These are phyloP conservation scores for Nephrotoma guestfalica DNA, from an alignment of 2,888 invertebrate genomes.

Conservation along the genomic window DNA sequence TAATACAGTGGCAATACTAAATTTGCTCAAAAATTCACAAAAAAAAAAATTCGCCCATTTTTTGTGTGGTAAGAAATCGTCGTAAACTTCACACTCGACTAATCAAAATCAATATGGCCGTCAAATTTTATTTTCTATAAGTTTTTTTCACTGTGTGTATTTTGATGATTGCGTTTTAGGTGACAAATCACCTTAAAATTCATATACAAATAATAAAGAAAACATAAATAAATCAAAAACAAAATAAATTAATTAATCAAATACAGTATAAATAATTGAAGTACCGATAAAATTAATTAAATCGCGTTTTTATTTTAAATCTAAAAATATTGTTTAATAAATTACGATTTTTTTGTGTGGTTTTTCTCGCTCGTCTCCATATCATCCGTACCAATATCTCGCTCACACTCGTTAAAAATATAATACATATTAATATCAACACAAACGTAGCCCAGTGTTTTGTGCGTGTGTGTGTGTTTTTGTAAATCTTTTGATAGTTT, in stretches of 20 bases:
- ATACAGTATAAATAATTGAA: neutral
- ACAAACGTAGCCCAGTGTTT: neutral
- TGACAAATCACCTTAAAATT: constrained; percentile 4
- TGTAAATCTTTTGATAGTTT: neutral
- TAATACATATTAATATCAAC: neutral
- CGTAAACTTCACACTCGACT: neutral
- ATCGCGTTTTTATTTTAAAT: neutral
- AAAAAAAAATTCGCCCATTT: neutral
- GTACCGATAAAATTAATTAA: neutral
- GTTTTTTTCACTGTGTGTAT: constrained; percentile 3
- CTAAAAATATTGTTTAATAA: neutral
- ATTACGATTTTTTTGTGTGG: neutral
- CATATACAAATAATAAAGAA: neutral
- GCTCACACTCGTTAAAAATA: neutral
- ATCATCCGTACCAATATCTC: neutral
- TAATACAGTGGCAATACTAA: neutral
- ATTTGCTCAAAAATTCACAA: neutral
- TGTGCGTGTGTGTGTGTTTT: neutral
- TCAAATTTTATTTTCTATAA: constrained; percentile 6
- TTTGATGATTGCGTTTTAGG: constrained; percentile 7
- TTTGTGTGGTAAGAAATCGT: neutral
- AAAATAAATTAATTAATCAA: neutral
- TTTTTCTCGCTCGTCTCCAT: neutral
- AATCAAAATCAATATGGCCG: constrained; percentile 12
- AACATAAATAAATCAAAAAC: neutral